phyloP scores from a whole-genome alignment of 2,888 invertebrate species.

The Schizaphis graminum region DNA sequence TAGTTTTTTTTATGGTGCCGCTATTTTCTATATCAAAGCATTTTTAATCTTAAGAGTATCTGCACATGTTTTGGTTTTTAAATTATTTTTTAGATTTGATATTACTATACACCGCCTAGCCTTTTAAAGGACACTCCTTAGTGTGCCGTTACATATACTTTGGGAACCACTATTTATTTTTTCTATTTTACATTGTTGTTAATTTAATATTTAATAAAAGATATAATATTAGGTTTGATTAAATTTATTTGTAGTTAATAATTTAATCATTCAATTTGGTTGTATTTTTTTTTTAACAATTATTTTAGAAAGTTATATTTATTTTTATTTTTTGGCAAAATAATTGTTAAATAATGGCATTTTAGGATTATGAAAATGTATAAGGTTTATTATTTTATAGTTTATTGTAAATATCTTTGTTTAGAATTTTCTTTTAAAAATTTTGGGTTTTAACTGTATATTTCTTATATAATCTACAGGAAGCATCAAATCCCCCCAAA shows the following conservation, averaged over 20 bases:
- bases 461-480: constrained; percentile 74
- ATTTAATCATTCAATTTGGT: background rate
- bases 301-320: background rate
- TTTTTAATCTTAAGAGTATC: background rate
- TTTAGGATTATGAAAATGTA: background rate
- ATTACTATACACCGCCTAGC: background rate
- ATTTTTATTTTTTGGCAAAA: background rate
- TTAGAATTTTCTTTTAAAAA: background rate
- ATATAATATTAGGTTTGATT: background rate
- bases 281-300: background rate
- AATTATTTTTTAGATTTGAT: background rate
- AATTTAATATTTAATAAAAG: background rate
- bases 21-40: background rate
- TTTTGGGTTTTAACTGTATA: background rate
- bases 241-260: background rate
- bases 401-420: background rate
- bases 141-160: background rate
- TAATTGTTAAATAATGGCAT: background rate
- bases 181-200: background rate
- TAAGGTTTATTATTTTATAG: background rate
- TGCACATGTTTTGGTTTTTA: background rate
- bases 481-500: constrained; percentile 90
- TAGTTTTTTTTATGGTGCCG: background rate
- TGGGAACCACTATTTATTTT: background rate
- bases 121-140: background rate